Conservation (phyloP, 2,888 invertebrate genomes). For the Drosophila recens region DNA sequence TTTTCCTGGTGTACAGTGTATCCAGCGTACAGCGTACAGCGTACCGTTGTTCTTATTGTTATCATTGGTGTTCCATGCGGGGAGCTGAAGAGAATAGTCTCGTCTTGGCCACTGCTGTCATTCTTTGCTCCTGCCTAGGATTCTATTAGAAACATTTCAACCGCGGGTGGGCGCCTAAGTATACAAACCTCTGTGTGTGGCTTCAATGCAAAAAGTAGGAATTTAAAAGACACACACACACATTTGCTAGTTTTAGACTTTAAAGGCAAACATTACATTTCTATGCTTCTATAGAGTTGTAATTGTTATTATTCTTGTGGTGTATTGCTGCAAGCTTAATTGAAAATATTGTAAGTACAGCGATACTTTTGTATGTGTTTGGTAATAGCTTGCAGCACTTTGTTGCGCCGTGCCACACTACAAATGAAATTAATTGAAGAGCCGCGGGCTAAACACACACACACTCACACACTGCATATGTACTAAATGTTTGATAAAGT, state of each 20-base stretch:
- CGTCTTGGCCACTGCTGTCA: slow-evolving; percentile 25
- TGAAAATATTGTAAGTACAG: slow-evolving; percentile 76
- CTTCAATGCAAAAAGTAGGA: slow-evolving; percentile 17
- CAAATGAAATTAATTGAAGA: slow-evolving; percentile 75
- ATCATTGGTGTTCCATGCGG: slow-evolving; percentile 31
- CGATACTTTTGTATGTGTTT: slow-evolving; percentile 48
- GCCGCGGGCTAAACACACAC: slow-evolving; percentile 50
- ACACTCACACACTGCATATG: slow-evolving; percentile 6
- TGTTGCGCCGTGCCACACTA: slow-evolving; percentile 60
- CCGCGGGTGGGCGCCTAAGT: slow-evolving; percentile 35
- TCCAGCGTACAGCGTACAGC: background rate
- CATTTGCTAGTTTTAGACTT: slow-evolving; percentile 35
- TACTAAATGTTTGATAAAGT: slow-evolving; percentile 52
- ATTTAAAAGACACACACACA: slow-evolving; percentile 10
- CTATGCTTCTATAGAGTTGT: slow-evolving; percentile 43
- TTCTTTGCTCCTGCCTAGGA: slow-evolving; percentile 20
- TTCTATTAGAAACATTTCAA: slow-evolving; percentile 41
- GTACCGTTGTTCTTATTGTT: slow-evolving; percentile 38
- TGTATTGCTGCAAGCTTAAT: slow-evolving; percentile 75
- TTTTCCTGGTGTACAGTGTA: background rate
- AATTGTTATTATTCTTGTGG: slow-evolving; percentile 79
- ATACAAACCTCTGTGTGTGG: slow-evolving; percentile 2
- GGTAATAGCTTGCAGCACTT: slow-evolving; percentile 60
- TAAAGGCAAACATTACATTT: slow-evolving; percentile 35
- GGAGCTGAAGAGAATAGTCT: slow-evolving; percentile 38